A percentile compares a stretch with the other conserved stretches of the same genome.
Conservation (phyloP, 2,113 vertebrate genomes). For the Larimichthys polyactis region DNA sequence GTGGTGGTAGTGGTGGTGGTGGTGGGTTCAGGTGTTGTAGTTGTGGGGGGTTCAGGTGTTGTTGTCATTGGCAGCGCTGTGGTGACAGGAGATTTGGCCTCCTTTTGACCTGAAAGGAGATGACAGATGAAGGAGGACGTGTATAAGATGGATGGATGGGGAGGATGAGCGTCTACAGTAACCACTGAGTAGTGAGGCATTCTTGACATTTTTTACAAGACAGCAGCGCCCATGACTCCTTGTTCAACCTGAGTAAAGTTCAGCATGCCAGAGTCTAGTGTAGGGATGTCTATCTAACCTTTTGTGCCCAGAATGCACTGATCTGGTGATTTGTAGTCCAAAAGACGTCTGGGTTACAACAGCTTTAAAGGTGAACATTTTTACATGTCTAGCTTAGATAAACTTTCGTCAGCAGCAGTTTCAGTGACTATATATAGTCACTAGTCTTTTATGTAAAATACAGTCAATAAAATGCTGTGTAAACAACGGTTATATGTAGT, state of each 20-base stretch:
- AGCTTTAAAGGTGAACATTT: not conserved
- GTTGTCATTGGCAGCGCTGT: constrained; percentile 67
- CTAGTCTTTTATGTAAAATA: not conserved
- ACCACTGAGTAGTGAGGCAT: constrained; percentile 67
- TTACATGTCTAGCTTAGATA: not conserved
- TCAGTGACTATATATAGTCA: not conserved
- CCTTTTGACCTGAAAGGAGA: constrained; percentile 78
- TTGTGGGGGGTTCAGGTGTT: constrained; percentile 70
- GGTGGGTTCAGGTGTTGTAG: constrained; percentile 66
- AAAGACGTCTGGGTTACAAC: not conserved
- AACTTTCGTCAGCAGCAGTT: not conserved
- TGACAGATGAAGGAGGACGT: constrained; percentile 40
- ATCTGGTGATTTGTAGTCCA: constrained; percentile 5
- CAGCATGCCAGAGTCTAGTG: constrained; percentile 37
- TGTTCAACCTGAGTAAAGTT: constrained; percentile 45
- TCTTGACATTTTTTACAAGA: constrained; percentile 68
- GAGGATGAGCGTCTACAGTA: constrained; percentile 64
- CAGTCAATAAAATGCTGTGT: not conserved
- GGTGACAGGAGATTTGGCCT: constrained; percentile 61
- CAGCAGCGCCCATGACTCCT: constrained; percentile 30
- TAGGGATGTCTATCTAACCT: constrained; percentile 15
- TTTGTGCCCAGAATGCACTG: not conserved
- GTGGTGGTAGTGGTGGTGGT: constrained; percentile 65
- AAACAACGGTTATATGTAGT: not conserved
- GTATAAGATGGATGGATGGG: constrained; percentile 17